Evolutionary conservation across 2,113 vertebrate species (phyloP).

Genomic region (Xenopus tropicalis): UCB_Xtro_10.0 CM004446.2:6573501-6574000

Average conservation of each 20-base stretch:
- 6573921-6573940: slow-evolving; percentile 86
- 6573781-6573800: slow-evolving; percentile 80
- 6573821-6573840: slow-evolving; percentile 88
- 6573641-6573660: slow-evolving; percentile 96
- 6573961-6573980: slow-evolving; percentile 95
- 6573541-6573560: slow-evolving; percentile 64
- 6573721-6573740: slow-evolving; percentile 97
- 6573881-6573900: slow-evolving; percentile 84
- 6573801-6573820: slow-evolving; percentile 75
- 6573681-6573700: slow-evolving; percentile 86
- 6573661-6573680: slow-evolving; percentile 85
- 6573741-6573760: slow-evolving; percentile 83
- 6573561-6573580: no score
- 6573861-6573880: slow-evolving; percentile 91
- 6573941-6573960: slow-evolving; percentile 93
- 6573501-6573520: slow-evolving; percentile 63
- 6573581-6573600: no score
- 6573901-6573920: slow-evolving; percentile 80
- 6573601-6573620: slow-evolving; percentile 60
- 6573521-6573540: slow-evolving; percentile 71
- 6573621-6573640: slow-evolving; percentile 78
- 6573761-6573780: slow-evolving; percentile 86
- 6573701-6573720: slow-evolving; percentile 98
- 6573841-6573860: slow-evolving; percentile 83
- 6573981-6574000: slow-evolving; percentile 97